These are phyloP conservation scores for Ianthella basta DNA, from an alignment of 37 sponge, comb jelly and placozoan genomes.

Conservation along the genomic window DNA sequence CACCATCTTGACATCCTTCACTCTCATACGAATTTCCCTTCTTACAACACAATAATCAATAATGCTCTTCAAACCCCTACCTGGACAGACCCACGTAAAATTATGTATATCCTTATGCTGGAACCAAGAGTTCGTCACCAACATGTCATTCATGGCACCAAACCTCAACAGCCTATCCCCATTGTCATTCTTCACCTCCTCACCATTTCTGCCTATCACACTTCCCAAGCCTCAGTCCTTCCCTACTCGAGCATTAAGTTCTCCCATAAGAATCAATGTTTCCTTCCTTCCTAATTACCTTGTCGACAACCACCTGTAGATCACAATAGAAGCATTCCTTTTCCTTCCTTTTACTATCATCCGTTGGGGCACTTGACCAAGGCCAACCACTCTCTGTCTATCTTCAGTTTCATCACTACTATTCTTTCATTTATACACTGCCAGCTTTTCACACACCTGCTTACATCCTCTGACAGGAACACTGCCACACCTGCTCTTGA, in stretches of 20 bases:
- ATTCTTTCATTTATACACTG: slow-evolving; percentile 16
- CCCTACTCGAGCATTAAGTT: slow-evolving; percentile 6
- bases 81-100: slow-evolving; percentile 49
- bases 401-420: slow-evolving; percentile 1
- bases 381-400: slow-evolving; percentile 10
- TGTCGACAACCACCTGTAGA: neutral
- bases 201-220: slow-evolving; percentile 17
- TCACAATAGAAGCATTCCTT: neutral
- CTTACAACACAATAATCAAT: slow-evolving; percentile 50
- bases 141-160: slow-evolving; percentile 45
- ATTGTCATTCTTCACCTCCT: slow-evolving; percentile 9
- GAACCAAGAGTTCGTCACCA: slow-evolving; percentile 47
- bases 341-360: neutral
- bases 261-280: slow-evolving; percentile 2
- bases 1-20: slow-evolving; percentile 30
- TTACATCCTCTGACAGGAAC: neutral
- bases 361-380: neutral
- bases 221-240: neutral
- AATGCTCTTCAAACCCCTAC: slow-evolving; percentile 5
- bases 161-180: slow-evolving; percentile 14
- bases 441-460: slow-evolving; percentile 8
- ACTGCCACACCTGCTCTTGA: slow-evolving; percentile 1
- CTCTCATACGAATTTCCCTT: neutral
- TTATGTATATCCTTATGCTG: slow-evolving; percentile 35
- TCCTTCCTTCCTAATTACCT: neutral